phyloP scores from a whole-genome alignment of 2,797 vertebrate species.

The Streptopelia turtur region DNA sequence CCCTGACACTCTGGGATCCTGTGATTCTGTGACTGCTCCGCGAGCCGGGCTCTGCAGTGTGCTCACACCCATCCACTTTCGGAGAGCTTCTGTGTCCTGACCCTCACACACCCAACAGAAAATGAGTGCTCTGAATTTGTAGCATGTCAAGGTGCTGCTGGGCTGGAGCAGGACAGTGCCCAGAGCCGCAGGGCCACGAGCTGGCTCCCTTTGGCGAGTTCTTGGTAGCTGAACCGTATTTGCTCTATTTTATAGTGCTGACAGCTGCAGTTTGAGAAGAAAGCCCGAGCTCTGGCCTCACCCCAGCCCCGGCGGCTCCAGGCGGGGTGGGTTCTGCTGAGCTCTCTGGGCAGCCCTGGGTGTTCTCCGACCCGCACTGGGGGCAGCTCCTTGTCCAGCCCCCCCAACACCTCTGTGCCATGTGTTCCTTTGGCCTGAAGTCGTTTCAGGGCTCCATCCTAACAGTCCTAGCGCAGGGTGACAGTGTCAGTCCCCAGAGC shows the following conservation, averaged over 20 bases:
- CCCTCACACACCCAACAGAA: fast-evolving
- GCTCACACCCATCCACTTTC: background rate
- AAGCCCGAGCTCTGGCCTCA: background rate
- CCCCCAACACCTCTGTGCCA: background rate
- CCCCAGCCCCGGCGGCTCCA: background rate
- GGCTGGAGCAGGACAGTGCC: background rate
- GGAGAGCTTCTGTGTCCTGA: background rate
- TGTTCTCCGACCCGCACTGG: too few relatives aligned
- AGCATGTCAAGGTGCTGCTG: background rate
- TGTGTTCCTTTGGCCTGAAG: background rate
- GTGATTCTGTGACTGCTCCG: too few relatives aligned
- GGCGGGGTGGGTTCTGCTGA: fast-evolving
- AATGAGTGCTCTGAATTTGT: background rate
- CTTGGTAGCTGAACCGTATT: background rate
- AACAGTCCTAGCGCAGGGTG: background rate
- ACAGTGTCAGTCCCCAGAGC: background rate
- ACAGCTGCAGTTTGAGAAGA: background rate
- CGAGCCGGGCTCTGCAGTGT: background rate
- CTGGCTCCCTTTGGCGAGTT: background rate
- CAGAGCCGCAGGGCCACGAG: background rate
- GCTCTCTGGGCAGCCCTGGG: too few relatives aligned
- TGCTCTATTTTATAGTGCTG: background rate
- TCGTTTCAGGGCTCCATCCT: background rate
- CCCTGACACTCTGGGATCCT: too few relatives aligned
- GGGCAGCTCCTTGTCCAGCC: background rate